Conservation (phyloP, 2,113 vertebrate species). For the Phylloscopus trochiloides region DNA sequence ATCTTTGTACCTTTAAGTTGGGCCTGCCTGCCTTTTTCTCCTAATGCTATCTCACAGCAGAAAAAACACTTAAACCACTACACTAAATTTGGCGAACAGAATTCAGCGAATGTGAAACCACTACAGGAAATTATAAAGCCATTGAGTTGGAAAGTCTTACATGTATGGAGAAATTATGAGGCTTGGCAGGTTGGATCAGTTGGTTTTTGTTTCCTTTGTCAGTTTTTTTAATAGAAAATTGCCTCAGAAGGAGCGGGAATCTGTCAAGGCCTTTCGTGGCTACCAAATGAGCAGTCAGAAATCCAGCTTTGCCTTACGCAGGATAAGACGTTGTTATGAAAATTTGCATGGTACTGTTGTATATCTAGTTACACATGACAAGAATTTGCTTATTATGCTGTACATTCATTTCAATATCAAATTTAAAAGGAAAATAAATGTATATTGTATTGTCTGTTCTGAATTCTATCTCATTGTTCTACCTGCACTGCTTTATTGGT, state of each 20-base stretch:
- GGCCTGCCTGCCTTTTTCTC: too few relatives aligned
- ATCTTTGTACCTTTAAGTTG: too few relatives aligned
- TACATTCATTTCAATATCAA: neutral
- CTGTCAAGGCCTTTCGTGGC: neutral
- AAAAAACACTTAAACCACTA: too few relatives aligned
- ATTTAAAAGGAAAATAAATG: neutral
- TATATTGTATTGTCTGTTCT: neutral
- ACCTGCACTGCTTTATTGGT: neutral
- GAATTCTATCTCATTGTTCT: neutral
- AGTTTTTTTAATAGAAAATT: neutral
- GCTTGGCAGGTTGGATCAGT: neutral
- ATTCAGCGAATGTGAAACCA: too few relatives aligned
- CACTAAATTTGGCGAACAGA: too few relatives aligned
- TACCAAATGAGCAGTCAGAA: neutral
- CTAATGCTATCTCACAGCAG: too few relatives aligned
- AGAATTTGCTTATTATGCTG: neutral
- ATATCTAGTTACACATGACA: neutral
- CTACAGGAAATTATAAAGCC: neutral
- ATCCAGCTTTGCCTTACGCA: neutral
- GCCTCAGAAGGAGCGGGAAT: neutral
- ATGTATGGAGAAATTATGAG: neutral
- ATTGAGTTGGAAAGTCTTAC: neutral
- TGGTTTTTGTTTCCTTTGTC: neutral
- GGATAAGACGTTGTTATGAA: neutral
- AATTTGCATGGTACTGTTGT: neutral